Conservation (phyloP, 2,113 vertebrate genomes). For the Carlito syrichta region DNA sequence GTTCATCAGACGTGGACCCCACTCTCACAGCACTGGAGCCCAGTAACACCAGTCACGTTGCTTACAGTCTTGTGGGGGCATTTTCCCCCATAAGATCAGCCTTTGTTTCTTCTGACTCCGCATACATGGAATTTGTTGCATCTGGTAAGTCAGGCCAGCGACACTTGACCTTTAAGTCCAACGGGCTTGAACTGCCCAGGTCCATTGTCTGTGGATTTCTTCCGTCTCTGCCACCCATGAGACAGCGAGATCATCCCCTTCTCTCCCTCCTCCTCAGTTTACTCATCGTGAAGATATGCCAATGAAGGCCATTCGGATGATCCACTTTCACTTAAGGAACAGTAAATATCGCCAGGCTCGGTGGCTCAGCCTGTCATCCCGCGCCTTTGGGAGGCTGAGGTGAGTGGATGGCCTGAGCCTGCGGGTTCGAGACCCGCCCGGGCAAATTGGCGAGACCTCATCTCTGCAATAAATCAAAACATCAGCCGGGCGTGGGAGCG, state of each 20-base stretch:
- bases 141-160: background rate
- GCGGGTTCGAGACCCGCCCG: too few relatives aligned
- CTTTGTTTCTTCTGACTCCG: background rate
- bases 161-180: background rate
- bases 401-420: too few relatives aligned
- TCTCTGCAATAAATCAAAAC: too few relatives aligned
- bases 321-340: background rate
- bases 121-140: background rate
- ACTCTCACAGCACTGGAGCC: background rate
- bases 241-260: background rate
- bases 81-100: too few relatives aligned
- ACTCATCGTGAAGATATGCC: background rate
- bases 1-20: fast-evolving
- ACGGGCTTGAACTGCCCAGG: background rate
- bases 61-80: too few relatives aligned
- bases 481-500: too few relatives aligned
- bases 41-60: fast-evolving
- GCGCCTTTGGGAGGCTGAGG: too few relatives aligned
- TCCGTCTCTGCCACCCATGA: background rate
- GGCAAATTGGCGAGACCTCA: too few relatives aligned
- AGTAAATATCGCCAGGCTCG: too few relatives aligned
- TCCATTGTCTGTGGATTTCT: background rate
- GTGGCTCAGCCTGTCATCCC: too few relatives aligned
- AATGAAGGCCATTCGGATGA: background rate
- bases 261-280: background rate